Percentiles rank a stretch among this genome's conserved stretches.
Evolutionary conservation across 1,140 invertebrate genomes (phyloP).

Genomic region (Macrotrachela quadricornifera): DNA sequence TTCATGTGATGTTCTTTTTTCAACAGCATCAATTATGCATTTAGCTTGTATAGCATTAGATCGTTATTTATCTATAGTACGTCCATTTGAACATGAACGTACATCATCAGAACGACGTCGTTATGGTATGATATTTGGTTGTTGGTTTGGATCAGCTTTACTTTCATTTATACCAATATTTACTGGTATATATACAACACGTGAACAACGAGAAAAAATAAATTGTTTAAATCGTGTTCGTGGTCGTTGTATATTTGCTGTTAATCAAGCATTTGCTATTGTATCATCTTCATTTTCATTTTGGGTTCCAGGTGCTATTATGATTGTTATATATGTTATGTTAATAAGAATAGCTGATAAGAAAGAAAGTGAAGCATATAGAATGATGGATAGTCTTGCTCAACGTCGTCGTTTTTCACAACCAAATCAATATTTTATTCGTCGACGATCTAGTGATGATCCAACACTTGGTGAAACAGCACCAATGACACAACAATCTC

Average conservation of each 20-base stretch:
- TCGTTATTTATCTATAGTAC: conserved; percentile 34
- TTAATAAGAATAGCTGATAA: conserved; percentile 5
- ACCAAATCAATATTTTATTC: no score
- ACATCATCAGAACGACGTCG: no score
- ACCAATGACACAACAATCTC: no score
- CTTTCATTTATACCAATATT: conserved; percentile 31
- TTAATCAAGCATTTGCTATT: conserved; percentile 67
- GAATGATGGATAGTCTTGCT: no score
- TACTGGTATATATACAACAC: conserved; percentile 24
- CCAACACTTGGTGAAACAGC: no score
- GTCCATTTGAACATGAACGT: no score
- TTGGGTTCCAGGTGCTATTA: conserved; percentile 83
- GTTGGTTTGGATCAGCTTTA: conserved; percentile 25
- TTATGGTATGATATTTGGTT: conserved; percentile 20
- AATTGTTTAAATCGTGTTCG: conserved; percentile 11
- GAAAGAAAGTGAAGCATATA: not conserved
- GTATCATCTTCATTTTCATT: conserved; percentile 79
- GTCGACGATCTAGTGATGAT: no score
- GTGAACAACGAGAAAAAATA: conserved; percentile 43
- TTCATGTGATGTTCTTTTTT: conserved; percentile 78
- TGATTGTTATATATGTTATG: conserved; percentile 59
- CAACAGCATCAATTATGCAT: conserved; percentile 75
- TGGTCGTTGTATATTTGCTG: conserved; percentile 60
- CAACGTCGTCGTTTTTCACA: no score
- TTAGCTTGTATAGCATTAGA: conserved; percentile 80